Base-by-base conservation (phyloP, 2,888 invertebrate genomes). In the Andrena fulva region DNA sequence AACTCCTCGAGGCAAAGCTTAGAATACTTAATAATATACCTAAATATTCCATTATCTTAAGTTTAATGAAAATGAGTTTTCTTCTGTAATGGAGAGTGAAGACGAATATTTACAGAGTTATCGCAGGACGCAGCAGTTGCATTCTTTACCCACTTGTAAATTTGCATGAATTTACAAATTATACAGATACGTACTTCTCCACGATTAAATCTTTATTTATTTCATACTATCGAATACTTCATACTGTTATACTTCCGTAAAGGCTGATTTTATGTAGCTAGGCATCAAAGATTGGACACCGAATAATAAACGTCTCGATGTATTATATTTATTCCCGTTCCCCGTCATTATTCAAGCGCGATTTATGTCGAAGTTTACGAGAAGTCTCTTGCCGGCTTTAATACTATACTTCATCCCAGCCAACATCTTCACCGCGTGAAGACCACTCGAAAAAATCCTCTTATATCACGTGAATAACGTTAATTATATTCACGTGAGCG, bases 301-400 rank as follows among this genome's bases (percentile, higher is more conserved):
- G 66, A 66, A 66, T 72, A 77, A 66, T 66, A 71, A 71, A 52
- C 50, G 29, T 33, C 66, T 35, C 16, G 60, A 64, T 52, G 60
- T 35, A 72, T 60, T 20, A 66, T 35, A 72, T 60, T 35, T 50
- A 71, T 71, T 48, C 71, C 20, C 71, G 59, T 77, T 71, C 29
- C 20, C 27, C 42, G 10, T 48, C 59, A 64, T 71, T 77, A 77
- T 33, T 59, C 48, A 59, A 20, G 2, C 66, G 27, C 63, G 70
- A 71, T 71, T 77, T 77, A 77, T 20, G 66, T 60, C 27, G 77
- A 71, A 59, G 50, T 63, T 77, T 50, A 71, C 33, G 56, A 56
- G 64, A 77, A 54, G 59, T 63, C 63, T 54, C 42, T 63, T 60
- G 63, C 33, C 42, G 20, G 35, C 52, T 62, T 52, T 62, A 74